Conservation (phyloP, 2,113 vertebrate species). For the Gymnobelideus leadbeateri region DNA sequence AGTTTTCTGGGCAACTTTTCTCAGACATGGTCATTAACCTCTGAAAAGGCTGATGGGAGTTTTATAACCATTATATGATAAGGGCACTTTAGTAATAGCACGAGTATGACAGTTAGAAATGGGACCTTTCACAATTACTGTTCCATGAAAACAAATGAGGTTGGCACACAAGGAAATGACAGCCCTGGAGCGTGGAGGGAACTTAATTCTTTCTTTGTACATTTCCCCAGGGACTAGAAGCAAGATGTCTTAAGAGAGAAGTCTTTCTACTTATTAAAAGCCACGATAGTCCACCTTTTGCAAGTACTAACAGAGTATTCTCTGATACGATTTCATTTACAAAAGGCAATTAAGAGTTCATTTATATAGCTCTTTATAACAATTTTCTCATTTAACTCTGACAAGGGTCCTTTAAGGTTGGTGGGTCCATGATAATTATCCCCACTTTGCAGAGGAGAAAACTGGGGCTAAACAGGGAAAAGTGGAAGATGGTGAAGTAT, state of each 20-base stretch:
- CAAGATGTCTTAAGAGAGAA: neutral
- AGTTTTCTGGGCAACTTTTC: neutral
- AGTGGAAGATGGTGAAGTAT: neutral
- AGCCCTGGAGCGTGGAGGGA: neutral
- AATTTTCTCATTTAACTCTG: neutral
- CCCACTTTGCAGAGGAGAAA: neutral
- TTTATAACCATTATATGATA: neutral
- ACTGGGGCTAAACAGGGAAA: neutral
- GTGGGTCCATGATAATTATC: neutral
- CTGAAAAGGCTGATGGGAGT: neutral
- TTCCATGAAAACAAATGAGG: neutral
- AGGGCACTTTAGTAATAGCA: neutral
- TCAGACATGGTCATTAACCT: neutral
- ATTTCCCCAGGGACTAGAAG: neutral
- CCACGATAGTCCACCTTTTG: neutral
- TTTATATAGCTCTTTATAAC: neutral
- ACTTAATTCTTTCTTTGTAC: neutral
- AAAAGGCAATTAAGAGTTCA: neutral
- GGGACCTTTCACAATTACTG: neutral
- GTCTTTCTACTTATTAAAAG: neutral
- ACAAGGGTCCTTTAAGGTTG: neutral
- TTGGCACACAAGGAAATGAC: neutral
- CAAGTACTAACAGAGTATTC: neutral
- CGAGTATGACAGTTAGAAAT: neutral
- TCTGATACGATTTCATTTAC: neutral